Conservation (phyloP, 2,113 vertebrate genomes). For the Alosa alosa region DNA sequence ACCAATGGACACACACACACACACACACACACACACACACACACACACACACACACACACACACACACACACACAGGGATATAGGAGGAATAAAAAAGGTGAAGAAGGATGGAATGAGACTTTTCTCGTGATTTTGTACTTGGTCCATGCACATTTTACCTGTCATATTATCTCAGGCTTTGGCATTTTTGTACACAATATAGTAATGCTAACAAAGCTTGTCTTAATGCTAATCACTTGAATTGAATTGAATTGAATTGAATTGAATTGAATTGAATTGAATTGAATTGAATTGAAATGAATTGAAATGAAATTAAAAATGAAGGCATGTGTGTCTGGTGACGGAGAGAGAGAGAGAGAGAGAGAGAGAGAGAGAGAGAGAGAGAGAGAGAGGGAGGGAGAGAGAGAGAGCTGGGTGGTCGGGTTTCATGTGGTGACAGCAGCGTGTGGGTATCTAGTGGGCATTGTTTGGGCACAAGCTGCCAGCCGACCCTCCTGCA, state of each 20-base stretch:
- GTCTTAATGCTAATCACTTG: too few relatives aligned
- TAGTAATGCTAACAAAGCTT: too few relatives aligned
- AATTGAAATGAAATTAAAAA: too few relatives aligned
- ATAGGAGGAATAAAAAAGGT: not conserved
- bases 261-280: too few relatives aligned
- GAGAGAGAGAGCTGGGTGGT: not conserved
- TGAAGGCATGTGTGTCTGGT: too few relatives aligned
- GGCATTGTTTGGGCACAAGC: conserved; percentile 49
- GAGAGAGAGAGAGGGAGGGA: not conserved
- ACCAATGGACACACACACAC: too few relatives aligned
- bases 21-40: too few relatives aligned
- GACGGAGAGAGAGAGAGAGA: not conserved
- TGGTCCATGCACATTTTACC: not conserved
- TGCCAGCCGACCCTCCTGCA: conserved; percentile 54
- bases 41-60: too few relatives aligned
- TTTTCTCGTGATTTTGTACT: too few relatives aligned
- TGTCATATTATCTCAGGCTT: not conserved
- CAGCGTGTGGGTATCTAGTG: conserved; percentile 46
- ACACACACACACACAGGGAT: not conserved
- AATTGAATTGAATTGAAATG: too few relatives aligned
- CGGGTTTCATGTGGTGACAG: conserved; percentile 43
- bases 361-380: not conserved
- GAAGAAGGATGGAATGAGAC: not conserved
- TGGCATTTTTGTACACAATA: too few relatives aligned
- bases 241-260: too few relatives aligned